A percentile compares a stretch with the other conserved stretches of the same genome.
phyloP scores from a whole-genome alignment of 2,113 vertebrate genomes.

The Lophura nycthemera region DNA sequence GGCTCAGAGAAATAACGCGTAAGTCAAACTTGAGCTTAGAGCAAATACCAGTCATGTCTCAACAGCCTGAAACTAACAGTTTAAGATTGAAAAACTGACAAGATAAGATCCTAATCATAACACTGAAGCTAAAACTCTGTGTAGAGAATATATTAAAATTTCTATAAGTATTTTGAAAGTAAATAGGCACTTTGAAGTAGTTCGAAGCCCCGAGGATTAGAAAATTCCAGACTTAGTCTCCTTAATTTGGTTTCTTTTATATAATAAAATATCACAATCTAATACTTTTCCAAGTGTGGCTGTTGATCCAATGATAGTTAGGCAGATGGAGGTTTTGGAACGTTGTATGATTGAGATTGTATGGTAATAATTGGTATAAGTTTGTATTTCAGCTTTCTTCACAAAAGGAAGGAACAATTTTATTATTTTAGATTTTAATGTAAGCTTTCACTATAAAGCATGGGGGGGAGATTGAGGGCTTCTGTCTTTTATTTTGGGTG shows the following conservation, averaged over 20 bases:
- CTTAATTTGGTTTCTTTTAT: constrained; percentile 4
- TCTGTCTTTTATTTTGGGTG: not conserved
- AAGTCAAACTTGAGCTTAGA: not conserved
- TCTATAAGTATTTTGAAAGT: not conserved
- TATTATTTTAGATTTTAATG: not conserved
- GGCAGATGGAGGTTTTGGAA: not conserved
- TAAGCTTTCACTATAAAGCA: not conserved
- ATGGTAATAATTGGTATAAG: not conserved
- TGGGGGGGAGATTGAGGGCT: not conserved
- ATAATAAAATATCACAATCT: not conserved
- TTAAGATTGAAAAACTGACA: not conserved
- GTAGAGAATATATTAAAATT: not conserved
- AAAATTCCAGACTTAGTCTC: not conserved
- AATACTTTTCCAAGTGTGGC: not conserved
- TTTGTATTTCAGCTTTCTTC: not conserved
- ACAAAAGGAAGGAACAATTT: not conserved
- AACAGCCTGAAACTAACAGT: not conserved
- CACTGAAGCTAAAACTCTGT: not conserved
- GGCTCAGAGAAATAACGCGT: not conserved
- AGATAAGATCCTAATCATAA: not conserved
- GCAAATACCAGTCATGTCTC: not conserved
- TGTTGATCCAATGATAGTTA: not conserved
- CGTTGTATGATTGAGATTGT: not conserved
- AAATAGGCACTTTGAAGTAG: constrained; percentile 34
- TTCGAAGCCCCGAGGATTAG: not conserved